phyloP scores from a whole-genome alignment of 2,113 vertebrate genomes.

The Leptodactylus fuscus region DNA sequence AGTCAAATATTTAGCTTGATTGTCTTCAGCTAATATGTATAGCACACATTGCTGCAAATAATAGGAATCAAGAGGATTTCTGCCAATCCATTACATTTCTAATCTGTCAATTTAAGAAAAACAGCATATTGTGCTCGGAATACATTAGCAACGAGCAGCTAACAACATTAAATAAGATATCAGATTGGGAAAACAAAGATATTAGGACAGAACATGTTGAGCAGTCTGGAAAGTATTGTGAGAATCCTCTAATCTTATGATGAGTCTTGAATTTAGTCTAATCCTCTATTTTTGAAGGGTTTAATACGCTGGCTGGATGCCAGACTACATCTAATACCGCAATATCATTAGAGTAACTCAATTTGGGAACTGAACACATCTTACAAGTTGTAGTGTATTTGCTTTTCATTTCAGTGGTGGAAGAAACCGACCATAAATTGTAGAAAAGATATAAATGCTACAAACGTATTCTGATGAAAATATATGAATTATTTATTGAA shows the following conservation, averaged over 20 bases:
- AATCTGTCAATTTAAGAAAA: slow-evolving; percentile 28
- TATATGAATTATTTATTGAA: no score
- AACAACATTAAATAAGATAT: slow-evolving; percentile 23
- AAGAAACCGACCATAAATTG: no score
- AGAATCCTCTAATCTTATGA: slow-evolving; percentile 30
- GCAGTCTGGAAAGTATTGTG: slow-evolving; percentile 24
- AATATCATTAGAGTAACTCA: neutral
- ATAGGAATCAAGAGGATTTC: neutral
- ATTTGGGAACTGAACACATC: neutral
- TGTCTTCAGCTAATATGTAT: neutral
- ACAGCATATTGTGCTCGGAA: slow-evolving; percentile 5
- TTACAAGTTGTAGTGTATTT: neutral
- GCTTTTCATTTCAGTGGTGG: no score
- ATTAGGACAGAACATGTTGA: slow-evolving; percentile 20
- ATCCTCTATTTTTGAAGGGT: slow-evolving; percentile 11
- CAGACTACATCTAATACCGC: slow-evolving; percentile 1
- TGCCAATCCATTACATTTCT: neutral
- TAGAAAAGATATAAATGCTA: no score
- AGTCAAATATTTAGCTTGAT: neutral
- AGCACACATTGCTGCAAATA: neutral
- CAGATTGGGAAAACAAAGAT: slow-evolving; percentile 2
- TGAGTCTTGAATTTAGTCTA: slow-evolving; percentile 31
- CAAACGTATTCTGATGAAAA: no score
- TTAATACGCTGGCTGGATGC: neutral
- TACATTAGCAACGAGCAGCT: slow-evolving; percentile 17